Percentiles rank a stretch among this genome's conserved stretches.
Conservation (phyloP, 2,797 vertebrate genomes). For the Eleutherodactylus coqui region DNA sequence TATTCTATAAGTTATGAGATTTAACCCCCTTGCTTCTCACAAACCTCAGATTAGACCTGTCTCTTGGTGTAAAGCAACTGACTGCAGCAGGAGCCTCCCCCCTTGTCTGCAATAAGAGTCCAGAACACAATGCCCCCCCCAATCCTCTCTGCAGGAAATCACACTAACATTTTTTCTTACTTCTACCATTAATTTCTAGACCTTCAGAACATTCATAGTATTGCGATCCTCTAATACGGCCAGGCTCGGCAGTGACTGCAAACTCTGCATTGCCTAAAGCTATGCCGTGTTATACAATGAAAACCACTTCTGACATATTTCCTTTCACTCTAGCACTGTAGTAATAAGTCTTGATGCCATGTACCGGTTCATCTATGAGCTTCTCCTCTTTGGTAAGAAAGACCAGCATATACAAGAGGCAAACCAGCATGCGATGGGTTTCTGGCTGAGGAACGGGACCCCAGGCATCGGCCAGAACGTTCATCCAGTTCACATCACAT, state of each 20-base stretch:
- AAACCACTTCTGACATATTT: too few species aligned
- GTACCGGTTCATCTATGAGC: conserved; percentile 82
- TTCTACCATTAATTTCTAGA: too few species aligned
- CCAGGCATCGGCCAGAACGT: conserved; percentile 87
- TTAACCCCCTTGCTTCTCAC: not conserved
- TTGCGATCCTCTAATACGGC: too few species aligned
- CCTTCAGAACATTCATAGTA: too few species aligned
- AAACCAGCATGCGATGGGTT: conserved; percentile 87
- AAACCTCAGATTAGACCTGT: not conserved
- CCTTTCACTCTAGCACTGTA: not conserved
- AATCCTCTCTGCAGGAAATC: not conserved
- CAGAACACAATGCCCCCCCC: not conserved
- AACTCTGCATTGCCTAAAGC: not conserved
- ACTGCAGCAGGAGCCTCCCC: not conserved
- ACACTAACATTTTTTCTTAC: too few species aligned
- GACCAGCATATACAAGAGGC: conserved; percentile 92
- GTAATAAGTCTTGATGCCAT: conserved; percentile 44
- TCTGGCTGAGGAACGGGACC: conserved; percentile 75
- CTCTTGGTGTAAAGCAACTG: not conserved
- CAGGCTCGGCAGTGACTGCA: not conserved
- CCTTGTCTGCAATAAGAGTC: not conserved
- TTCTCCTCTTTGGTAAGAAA: conserved; percentile 92
- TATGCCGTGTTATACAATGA: not conserved
- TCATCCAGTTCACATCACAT: conserved; percentile 97
- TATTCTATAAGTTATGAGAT: too few species aligned